Percentiles rank a stretch among this genome's conserved stretches.
These are phyloP conservation scores for Paralichthys olivaceus DNA, from an alignment of 2,113 vertebrate genomes.

Conservation along the genomic window DNA sequence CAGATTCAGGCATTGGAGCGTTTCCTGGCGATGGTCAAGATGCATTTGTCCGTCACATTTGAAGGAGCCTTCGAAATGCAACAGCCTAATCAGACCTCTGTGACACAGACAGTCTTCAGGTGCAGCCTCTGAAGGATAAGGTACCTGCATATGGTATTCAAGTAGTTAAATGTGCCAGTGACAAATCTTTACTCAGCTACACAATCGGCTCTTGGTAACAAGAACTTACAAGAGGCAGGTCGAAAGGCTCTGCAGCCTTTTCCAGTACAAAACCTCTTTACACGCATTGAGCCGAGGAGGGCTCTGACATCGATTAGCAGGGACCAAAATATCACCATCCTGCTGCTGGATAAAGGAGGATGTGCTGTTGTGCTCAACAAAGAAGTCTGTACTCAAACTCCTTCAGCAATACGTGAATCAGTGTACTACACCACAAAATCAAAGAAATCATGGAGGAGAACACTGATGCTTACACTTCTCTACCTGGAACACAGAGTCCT, in stretches of 20 bases:
- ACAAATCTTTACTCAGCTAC: not conserved
- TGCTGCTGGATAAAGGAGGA: not conserved
- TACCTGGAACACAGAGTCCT: not conserved
- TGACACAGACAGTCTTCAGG: no score
- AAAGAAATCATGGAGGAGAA: not conserved
- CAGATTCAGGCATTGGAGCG: no score
- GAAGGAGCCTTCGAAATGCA: no score
- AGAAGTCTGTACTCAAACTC: slow-evolving; percentile 1
- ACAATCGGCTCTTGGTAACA: slow-evolving; percentile 14
- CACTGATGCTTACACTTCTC: not conserved
- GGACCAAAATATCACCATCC: slow-evolving; percentile 23
- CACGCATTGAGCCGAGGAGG: slow-evolving; percentile 8
- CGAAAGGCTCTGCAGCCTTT: slow-evolving; percentile 21
- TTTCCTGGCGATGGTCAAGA: no score
- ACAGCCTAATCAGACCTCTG: no score
- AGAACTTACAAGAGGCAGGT: slow-evolving; percentile 2
- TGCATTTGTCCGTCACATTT: no score
- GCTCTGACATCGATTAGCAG: slow-evolving; percentile 31
- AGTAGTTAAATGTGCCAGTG: not conserved
- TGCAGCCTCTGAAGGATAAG: not conserved
- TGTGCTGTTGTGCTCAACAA: slow-evolving; percentile 24
- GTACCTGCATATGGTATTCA: not conserved
- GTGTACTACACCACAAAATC: not conserved
- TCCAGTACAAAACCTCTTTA: slow-evolving; percentile 7
- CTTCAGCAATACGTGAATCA: not conserved